Base-by-base conservation (phyloP, 1,140 invertebrate genomes). In the Euschistus heros region DNA sequence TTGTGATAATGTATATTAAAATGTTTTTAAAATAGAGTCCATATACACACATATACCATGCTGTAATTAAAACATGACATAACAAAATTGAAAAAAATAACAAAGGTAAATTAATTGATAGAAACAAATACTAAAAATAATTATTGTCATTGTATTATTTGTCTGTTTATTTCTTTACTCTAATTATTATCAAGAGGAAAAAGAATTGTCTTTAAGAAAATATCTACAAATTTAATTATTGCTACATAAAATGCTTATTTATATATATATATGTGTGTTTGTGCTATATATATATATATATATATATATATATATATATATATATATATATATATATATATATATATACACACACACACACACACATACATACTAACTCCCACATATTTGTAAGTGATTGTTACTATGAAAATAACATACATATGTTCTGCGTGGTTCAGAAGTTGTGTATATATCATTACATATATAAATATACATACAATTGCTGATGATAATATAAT, bases 61-160 rank as follows among this genome's bases (percentile, higher is more conserved):
- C n/a, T 50, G n/a, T 50, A 20, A 20, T 22, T n/a, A 18, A 50
- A 50, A 22, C 18, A 22, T 50, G 13, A 63, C 26, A 54, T 57
- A 63, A 18, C 4, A 52, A 50, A 63, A 63, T 46, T 63, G 20
- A 6, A 42, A 47, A 47, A 63, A n/a, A 26, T 33, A 37, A 26
- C 37, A 65, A 44, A 37, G 24, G 46, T 65, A 59, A 57, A 26
- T n/a, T 18, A 30, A 30, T 59, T 22, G 24, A 55, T 57, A 59
- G 27, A 65, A 20, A 26, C 30, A 33, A 59, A 57, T 59, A 65
- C 54, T 20, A 27, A 61, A 33, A 37, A 65, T 57, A 65, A 59
- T 65, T 65, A 65, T 65, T 65, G 64, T 65, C 64, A 59, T 57
- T 65, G 30, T 18, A 42, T 65, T 65, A 65, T 65, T 57, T 65